These are phyloP conservation scores for Cynocephalus volans DNA, from an alignment of 2,113 vertebrate genomes.

Conservation along the genomic window DNA sequence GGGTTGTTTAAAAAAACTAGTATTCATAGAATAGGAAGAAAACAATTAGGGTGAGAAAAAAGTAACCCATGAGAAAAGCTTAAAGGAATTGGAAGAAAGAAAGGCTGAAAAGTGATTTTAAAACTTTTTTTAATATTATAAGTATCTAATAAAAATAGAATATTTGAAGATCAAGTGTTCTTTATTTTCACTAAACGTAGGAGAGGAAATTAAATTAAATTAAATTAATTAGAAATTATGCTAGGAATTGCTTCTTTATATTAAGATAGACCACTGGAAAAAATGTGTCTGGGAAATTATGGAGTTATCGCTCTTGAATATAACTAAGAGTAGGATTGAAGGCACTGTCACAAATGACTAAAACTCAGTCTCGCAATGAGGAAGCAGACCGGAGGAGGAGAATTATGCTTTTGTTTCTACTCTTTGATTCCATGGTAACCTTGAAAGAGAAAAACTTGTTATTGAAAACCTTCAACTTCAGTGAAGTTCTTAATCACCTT, in stretches of 20 bases:
- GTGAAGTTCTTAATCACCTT: background rate
- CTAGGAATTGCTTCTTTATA: background rate
- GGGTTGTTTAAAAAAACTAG: background rate
- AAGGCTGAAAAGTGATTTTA: background rate
- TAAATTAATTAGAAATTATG: background rate
- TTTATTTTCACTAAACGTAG: background rate
- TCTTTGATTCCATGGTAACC: background rate
- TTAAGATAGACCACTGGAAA: background rate
- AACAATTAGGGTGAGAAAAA: background rate
- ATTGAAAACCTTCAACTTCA: background rate
- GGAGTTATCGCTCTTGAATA: background rate
- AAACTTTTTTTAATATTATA: background rate
- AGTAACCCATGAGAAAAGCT: background rate
- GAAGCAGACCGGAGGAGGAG: background rate
- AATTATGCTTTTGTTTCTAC: background rate
- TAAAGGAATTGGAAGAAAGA: background rate
- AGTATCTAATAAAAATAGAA: background rate
- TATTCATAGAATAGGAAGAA: background rate
- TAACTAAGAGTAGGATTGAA: background rate
- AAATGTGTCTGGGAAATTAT: background rate
- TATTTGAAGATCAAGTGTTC: background rate
- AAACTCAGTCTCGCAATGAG: background rate
- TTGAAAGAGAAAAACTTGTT: background rate
- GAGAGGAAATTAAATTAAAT: background rate
- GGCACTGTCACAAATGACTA: background rate